Evolutionary conservation across 1,140 invertebrate genomes (phyloP), one percentile per base, ranked within the genome.

Genomic region (Drosophila repleta): DNA sequence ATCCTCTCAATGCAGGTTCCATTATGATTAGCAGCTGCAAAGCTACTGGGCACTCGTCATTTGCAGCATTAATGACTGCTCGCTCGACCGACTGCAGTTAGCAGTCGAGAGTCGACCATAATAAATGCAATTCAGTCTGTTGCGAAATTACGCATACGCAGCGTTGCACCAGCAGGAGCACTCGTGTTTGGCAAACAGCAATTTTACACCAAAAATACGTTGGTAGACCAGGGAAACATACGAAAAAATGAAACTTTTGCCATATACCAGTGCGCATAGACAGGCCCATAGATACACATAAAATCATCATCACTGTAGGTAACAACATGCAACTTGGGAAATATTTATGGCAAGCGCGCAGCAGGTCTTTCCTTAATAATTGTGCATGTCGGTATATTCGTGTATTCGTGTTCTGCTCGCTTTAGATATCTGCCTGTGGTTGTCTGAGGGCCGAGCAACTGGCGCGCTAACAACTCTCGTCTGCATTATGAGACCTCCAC

Each of bases 281-380:
- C 7, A 39, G 4, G 26, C 18, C 18, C 37, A 53, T 46, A 45
- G 51, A 60, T 8, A 37, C 17, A 53, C 41, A 48, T 60, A 37
- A 43, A 57, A 58, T 61, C 61, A 64, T 64, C 68, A 72, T 60
- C 68, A 69, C 63, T 81, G 69, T 63, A 51, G 77, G 73, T 37
- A 52, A 41, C 63, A 66, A 75, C 77, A 70, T 87, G 81, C 66
- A 71, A 67, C 77, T 68, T 77, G 81, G 69, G 62, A 87, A 77
- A 84, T 84, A 63, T 80, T 74, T 51, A 58, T 56, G 41, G 20
- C 51, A 46, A 39, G 45, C 73, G 29, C 46, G 15, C 20, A 35
- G 17, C 49, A 52, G 52, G 46, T 26, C 39, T 11, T 6, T 21
- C 39, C n/a, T 55, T 10, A 48, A 17, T 41, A 71, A 61, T 43